Percentiles rank a stretch among this genome's conserved stretches.
phyloP scores from a whole-genome alignment of 2,888 invertebrate species.

The Odontomyia ornata region DNA sequence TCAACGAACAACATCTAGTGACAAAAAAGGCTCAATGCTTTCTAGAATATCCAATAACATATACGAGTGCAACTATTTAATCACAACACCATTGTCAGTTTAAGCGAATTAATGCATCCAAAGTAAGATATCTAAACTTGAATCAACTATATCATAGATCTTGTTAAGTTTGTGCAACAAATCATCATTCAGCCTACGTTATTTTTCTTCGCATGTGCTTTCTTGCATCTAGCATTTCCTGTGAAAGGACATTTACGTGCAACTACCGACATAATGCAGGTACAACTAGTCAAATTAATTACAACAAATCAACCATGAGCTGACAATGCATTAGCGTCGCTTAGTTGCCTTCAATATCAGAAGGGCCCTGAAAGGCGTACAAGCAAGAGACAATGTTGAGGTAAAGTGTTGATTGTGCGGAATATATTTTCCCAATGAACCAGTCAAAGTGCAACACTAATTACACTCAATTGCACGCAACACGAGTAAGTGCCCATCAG shows the following conservation, averaged over 20 bases:
- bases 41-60: no score
- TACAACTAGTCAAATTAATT: conserved; percentile 40
- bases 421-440: conserved; percentile 31
- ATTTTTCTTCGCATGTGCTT: no score
- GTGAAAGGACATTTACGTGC: background rate
- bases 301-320: conserved; percentile 40
- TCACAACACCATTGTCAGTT: no score
- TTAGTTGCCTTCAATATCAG: conserved; percentile 18
- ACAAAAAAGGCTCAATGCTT: no score
- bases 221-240: no score
- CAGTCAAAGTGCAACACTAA: conserved; percentile 40
- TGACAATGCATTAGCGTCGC: conserved; percentile 40
- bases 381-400: background rate
- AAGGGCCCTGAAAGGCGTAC: conserved; percentile 10
- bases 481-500: conserved; percentile 35
- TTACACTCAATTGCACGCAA: conserved; percentile 45
- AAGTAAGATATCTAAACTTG: no score
- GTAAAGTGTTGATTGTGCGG: conserved; percentile 35
- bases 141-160: no score
- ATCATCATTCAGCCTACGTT: no score
- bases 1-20: no score
- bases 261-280: conserved; percentile 21
- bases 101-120: no score
- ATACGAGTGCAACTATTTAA: no score
- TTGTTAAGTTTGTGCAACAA: no score